phyloP scores from a whole-genome alignment of 1,140 invertebrate genomes.

The Telenomus remus region DNA sequence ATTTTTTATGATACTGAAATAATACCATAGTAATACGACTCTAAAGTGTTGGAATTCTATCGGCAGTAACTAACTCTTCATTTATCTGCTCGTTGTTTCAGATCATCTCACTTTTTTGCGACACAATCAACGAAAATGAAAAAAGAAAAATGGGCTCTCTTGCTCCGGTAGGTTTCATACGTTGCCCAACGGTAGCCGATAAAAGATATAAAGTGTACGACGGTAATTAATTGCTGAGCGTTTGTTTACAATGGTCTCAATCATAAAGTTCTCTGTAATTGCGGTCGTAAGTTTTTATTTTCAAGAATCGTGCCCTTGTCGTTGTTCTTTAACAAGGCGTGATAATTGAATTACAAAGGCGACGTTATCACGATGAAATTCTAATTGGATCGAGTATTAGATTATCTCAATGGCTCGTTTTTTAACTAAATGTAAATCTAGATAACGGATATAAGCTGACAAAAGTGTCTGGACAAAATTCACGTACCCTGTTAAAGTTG shows the following conservation, averaged over 20 bases:
- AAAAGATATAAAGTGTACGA: constrained; percentile 60
- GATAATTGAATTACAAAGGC: constrained; percentile 27
- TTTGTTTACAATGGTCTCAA: constrained; percentile 53
- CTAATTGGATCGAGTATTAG: constrained; percentile 26
- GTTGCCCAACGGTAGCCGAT: constrained; percentile 64
- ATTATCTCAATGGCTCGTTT: constrained; percentile 10
- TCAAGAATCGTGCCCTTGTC: constrained; percentile 3
- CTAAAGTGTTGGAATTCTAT: not conserved
- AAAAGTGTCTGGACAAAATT: not conserved
- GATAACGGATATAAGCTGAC: not conserved
- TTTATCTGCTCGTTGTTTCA: not conserved
- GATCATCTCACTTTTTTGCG: constrained; percentile 30
- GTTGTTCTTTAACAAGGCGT: constrained; percentile 25
- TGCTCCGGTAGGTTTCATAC: constrained; percentile 64
- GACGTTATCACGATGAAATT: constrained; percentile 27
- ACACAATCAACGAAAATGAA: constrained; percentile 49
- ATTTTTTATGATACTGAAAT: too few species aligned
- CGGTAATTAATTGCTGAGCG: constrained; percentile 69
- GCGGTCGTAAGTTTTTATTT: constrained; percentile 41
- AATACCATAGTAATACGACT: too few species aligned
- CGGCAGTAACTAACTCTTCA: not conserved
- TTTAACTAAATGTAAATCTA: constrained; percentile 10
- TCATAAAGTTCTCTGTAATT: constrained; percentile 54
- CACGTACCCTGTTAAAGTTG: too few species aligned
- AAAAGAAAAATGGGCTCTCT: constrained; percentile 32